Evolutionary conservation across 2,797 vertebrate genomes (phyloP).

Genomic region (Cacajao melanocephalus): DNA sequence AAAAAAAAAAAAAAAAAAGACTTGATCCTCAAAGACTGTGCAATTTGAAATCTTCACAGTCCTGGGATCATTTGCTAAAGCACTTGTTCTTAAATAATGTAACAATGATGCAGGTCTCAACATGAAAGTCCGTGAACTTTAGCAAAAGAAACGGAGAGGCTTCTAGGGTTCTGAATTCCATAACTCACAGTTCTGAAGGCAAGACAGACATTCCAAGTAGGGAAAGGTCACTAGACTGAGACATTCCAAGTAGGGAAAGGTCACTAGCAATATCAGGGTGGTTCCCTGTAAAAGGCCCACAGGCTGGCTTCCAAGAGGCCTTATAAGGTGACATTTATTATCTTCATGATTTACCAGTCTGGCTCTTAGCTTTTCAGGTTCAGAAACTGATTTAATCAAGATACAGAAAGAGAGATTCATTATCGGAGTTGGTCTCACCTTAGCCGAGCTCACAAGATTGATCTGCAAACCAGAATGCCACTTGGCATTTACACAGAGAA

Average conservation of each 20-base stretch:
- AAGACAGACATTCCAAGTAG: background rate
- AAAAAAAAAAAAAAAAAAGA: background rate
- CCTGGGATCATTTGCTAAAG: background rate
- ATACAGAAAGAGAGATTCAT: conserved; percentile 33
- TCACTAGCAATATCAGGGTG: background rate
- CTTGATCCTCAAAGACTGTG: background rate
- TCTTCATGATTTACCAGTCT: conserved; percentile 24
- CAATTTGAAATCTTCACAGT: background rate
- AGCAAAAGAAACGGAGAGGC: background rate
- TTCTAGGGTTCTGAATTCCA: background rate
- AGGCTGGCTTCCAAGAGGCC: background rate
- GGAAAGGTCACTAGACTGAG: background rate
- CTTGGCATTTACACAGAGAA: conserved; percentile 39
- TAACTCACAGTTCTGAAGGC: background rate
- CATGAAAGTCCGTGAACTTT: background rate
- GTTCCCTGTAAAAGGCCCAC: background rate
- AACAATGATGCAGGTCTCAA: background rate
- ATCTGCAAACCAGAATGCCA: conserved; percentile 24
- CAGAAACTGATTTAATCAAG: conserved; percentile 1
- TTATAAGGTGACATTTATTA: conserved; percentile 1
- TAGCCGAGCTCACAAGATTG: background rate
- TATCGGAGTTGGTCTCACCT: background rate
- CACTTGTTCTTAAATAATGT: conserved; percentile 13
- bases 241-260: background rate
- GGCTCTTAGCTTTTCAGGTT: conserved; percentile 36